phyloP scores from a whole-genome alignment of 2,113 vertebrate species.

The Rhagologus leucostigma region DNA sequence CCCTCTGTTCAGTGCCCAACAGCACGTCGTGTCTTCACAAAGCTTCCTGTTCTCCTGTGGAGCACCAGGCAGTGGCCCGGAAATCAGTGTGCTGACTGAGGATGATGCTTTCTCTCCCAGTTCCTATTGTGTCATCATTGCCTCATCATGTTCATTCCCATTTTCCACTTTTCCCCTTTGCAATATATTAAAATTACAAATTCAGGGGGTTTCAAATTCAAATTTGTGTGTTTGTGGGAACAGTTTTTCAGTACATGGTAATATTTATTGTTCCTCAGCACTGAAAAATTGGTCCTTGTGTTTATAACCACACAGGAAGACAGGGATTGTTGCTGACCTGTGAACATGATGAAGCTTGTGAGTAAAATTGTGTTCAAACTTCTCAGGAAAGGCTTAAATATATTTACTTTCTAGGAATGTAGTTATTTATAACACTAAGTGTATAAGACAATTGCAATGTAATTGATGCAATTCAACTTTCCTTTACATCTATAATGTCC shows the following conservation, averaged over 20 bases:
- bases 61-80: neutral
- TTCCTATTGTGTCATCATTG: neutral
- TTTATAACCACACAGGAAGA: neutral
- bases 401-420: neutral
- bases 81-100: neutral
- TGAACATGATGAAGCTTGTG: neutral
- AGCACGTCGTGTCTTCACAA: accelerated
- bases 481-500: neutral
- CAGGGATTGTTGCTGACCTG: neutral
- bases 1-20: neutral
- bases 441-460: neutral
- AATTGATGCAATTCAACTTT: neutral
- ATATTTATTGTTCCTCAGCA: neutral
- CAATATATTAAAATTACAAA: neutral
- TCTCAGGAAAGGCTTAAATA: neutral
- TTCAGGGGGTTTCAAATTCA: neutral
- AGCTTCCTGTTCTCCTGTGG: neutral
- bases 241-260: neutral
- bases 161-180: neutral
- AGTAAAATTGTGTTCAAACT: neutral
- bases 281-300: accelerated
- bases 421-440: neutral
- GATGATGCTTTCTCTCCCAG: neutral
- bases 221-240: neutral
- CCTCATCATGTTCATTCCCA: neutral